Evolutionary conservation across 2,113 vertebrate genomes (phyloP).

Genomic region (Neogobius melanostomus): DNA sequence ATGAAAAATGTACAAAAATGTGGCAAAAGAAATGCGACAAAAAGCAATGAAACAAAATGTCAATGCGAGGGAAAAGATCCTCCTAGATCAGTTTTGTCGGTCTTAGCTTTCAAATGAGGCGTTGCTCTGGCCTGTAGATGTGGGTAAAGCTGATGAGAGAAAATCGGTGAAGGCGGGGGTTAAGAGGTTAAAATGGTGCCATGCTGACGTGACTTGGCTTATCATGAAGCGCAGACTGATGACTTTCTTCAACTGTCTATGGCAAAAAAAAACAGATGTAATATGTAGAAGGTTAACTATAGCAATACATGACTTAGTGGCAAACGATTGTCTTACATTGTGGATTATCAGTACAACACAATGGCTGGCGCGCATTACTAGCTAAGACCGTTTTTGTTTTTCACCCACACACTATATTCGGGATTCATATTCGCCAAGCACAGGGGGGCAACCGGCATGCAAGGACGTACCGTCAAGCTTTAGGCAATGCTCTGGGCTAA

Average conservation of each 20-base stretch:
- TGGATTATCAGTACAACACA: conserved; percentile 3
- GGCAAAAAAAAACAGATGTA: not conserved
- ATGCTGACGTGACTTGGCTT: no score
- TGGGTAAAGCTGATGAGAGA: no score
- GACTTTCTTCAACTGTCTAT: not conserved
- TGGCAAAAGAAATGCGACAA: no score
- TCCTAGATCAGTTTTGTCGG: no score
- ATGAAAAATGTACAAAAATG: no score
- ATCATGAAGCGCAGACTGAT: no score
- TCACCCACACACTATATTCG: conserved; percentile 57
- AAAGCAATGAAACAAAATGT: no score
- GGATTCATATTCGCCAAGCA: conserved; percentile 47
- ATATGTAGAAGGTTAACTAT: not conserved
- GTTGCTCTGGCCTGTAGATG: no score
- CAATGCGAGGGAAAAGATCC: no score
- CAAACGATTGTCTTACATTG: not conserved
- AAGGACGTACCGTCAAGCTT: conserved; percentile 32
- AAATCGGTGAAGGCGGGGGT: no score
- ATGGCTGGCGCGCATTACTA: not conserved
- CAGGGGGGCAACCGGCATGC: conserved; percentile 46
- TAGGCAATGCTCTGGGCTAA: conserved; percentile 56
- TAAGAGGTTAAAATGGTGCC: no score
- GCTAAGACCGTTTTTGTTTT: not conserved
- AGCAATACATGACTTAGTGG: conserved; percentile 3
- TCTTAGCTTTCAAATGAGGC: no score